phyloP scores from a whole-genome alignment of 2,888 invertebrate genomes.

The Nyleta sp. region DNA sequence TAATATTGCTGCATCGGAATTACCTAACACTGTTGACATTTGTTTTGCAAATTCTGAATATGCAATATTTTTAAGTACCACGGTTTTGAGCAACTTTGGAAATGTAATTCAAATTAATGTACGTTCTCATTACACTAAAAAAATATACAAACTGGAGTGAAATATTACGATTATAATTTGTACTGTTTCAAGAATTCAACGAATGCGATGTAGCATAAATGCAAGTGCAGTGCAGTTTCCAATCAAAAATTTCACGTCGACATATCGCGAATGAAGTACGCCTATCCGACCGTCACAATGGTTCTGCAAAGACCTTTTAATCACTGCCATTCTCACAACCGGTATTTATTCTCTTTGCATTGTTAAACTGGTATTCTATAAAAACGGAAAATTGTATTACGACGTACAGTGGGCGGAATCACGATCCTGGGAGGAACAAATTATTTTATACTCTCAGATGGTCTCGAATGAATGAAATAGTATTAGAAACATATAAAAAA shows the following conservation, averaged over 20 bases:
- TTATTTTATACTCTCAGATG: no score
- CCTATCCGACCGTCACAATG: constrained; percentile 5
- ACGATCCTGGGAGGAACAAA: no score
- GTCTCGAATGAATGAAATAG: no score
- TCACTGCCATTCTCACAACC: constrained; percentile 18
- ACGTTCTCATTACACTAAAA: neutral
- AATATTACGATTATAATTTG: neutral
- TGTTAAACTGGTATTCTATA: neutral
- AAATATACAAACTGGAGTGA: neutral
- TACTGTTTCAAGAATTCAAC: neutral
- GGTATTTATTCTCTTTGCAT: neutral
- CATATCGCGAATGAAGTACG: neutral
- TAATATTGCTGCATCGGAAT: no score
- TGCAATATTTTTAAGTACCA: no score
- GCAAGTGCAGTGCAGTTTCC: neutral
- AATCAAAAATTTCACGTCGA: constrained; percentile 8
- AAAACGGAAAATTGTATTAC: neutral
- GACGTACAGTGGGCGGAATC: no score
- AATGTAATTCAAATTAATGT: no score
- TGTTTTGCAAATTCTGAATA: no score
- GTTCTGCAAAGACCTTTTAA: constrained; percentile 24
- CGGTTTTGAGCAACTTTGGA: no score
- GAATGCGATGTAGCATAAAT: no score
- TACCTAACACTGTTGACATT: no score
- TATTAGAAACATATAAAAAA: no score